Evolutionary conservation across 2,888 invertebrate species (phyloP).

Genomic region (Heliconius ismenius): DNA sequence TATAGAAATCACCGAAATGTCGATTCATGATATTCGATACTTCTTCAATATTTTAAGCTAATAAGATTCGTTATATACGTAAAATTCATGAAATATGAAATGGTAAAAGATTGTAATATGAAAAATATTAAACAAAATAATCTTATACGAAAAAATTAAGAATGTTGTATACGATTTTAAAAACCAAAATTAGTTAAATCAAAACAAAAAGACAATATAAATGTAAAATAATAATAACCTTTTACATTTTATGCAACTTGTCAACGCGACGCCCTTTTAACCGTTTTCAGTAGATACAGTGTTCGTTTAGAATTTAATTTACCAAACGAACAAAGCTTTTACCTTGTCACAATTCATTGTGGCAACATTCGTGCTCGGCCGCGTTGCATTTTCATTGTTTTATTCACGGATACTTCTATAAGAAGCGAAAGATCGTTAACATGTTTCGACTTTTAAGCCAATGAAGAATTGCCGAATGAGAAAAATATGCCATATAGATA

Average conservation of each 20-base stretch:
- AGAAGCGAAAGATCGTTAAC: conserved; percentile 48
- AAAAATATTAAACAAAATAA: not conserved
- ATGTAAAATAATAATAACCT: conserved; percentile 13
- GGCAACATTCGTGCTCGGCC: conserved; percentile 58
- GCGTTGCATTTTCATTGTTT: conserved; percentile 60
- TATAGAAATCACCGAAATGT: conserved; percentile 51
- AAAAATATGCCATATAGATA: not conserved
- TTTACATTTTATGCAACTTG: conserved; percentile 43
- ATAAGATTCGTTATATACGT: not conserved
- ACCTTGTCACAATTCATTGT: conserved; percentile 67
- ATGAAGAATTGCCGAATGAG: not conserved
- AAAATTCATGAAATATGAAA: not conserved
- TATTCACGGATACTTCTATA: conserved; percentile 51
- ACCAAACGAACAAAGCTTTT: conserved; percentile 68
- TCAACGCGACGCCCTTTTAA: conserved; percentile 52
- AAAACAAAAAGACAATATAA: conserved; percentile 15
- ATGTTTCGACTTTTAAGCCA: conserved; percentile 10
- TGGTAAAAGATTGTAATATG: not conserved
- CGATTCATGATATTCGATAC: conserved; percentile 34
- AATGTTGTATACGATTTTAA: not conserved
- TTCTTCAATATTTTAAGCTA: conserved; percentile 21
- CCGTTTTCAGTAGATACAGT: conserved; percentile 53
- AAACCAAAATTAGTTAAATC: conserved; percentile 1
- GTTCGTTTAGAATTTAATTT: conserved; percentile 65
- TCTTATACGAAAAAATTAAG: not conserved